Conservation (phyloP, 2,888 invertebrate species). For the Phrixothrix hirtus region DNA sequence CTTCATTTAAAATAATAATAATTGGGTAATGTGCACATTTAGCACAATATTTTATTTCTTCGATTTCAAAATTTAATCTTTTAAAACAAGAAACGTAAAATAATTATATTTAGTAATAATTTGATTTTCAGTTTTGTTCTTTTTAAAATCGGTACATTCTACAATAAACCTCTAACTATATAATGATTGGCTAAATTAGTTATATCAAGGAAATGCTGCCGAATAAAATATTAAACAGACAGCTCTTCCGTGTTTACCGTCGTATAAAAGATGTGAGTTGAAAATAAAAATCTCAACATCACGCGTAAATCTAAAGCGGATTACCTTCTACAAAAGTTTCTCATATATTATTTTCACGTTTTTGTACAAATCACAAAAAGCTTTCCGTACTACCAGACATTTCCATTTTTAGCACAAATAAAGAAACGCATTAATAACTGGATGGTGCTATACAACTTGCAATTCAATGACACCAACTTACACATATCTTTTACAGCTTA, state of each 20-base stretch:
- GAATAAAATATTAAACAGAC: constrained; percentile 19
- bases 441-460: constrained; percentile 4
- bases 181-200: no score
- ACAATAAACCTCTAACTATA: no score
- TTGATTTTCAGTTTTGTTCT: no score
- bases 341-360: constrained; percentile 23
- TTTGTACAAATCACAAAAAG: constrained; percentile 20
- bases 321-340: constrained; percentile 22
- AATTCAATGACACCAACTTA: constrained; percentile 3
- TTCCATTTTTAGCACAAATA: constrained; percentile 24
- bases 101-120: no score
- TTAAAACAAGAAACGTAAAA: no score
- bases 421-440: constrained; percentile 13
- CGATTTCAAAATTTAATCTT: no score
- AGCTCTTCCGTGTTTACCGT: constrained; percentile 15
- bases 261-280: constrained; percentile 16
- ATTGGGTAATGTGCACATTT: no score
- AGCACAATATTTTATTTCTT: no score
- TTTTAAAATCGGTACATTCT: no score
- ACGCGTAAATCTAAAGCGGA: constrained; percentile 26
- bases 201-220: neutral
- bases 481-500: no score
- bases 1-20: no score
- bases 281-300: constrained; percentile 25
- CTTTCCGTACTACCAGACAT: constrained; percentile 15